Conservation (phyloP, 2,888 invertebrate species). For the Archaeoteleia sp. region DNA sequence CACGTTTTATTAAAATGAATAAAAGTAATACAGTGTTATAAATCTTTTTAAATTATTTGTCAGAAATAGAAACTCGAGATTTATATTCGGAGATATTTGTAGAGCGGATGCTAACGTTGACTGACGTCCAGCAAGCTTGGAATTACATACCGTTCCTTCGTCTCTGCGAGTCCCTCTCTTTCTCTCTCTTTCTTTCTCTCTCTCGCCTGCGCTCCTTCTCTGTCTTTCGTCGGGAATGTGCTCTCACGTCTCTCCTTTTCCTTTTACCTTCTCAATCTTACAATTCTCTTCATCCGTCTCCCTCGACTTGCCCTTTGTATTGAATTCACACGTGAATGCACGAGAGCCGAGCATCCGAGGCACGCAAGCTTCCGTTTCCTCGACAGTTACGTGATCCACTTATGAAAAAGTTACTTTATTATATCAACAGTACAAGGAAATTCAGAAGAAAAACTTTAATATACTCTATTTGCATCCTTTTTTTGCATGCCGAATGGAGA, state of each 20-base stretch:
- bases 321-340: slow-evolving; percentile 13
- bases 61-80: slow-evolving; percentile 22
- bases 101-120: slow-evolving; percentile 70
- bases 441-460: neutral
- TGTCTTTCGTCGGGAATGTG: neutral
- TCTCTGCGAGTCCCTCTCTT: neutral
- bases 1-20: no score
- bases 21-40: neutral
- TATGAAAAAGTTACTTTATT: slow-evolving; percentile 8
- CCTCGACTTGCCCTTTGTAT: slow-evolving; percentile 9
- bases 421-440: neutral
- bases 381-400: slow-evolving; percentile 14
- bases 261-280: slow-evolving; percentile 5
- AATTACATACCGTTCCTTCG: slow-evolving; percentile 25
- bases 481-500: no score
- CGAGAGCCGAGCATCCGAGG: slow-evolving; percentile 10
- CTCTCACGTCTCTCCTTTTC: slow-evolving; percentile 9
- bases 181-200: slow-evolving; percentile 6
- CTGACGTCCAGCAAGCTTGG: slow-evolving; percentile 60
- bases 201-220: slow-evolving; percentile 1
- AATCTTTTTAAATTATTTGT: neutral
- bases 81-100: slow-evolving; percentile 71
- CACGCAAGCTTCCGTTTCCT: slow-evolving; percentile 9
- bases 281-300: slow-evolving; percentile 9
- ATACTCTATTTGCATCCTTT: no score